These are phyloP conservation scores for Tenthredo notha DNA, from an alignment of 2,888 invertebrate species.

Conservation along the genomic window DNA sequence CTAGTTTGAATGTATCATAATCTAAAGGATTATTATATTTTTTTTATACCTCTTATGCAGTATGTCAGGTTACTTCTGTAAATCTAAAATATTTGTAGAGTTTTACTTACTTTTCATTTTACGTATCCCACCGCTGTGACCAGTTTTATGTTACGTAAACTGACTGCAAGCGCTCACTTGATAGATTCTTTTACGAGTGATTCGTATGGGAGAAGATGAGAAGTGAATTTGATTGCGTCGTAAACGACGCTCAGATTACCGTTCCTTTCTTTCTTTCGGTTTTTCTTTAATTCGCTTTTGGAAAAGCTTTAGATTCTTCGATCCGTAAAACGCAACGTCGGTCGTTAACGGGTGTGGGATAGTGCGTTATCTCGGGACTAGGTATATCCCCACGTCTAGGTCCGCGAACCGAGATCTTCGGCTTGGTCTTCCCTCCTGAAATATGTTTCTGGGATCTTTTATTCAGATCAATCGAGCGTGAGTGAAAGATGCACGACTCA, in stretches of 20 bases:
- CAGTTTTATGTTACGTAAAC: conserved; percentile 19
- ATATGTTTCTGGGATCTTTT: conserved; percentile 51
- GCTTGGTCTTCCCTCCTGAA: conserved; percentile 28
- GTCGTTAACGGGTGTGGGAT: not conserved
- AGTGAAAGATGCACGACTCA: conserved; percentile 54
- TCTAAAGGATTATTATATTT: not conserved
- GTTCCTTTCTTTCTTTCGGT: not conserved
- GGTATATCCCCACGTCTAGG: not conserved
- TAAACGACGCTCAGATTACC: not conserved
- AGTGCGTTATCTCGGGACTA: conserved; percentile 31
- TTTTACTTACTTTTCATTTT: not conserved
- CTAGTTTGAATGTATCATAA: not conserved
- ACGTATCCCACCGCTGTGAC: conserved; percentile 23
- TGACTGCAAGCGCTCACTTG: not conserved
- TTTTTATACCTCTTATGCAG: not conserved
- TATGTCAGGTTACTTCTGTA: not conserved
- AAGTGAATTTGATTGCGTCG: conserved; percentile 1
- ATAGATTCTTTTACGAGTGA: not conserved
- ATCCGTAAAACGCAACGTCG: conserved; percentile 5
- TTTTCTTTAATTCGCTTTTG: not conserved
- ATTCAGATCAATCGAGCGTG: conserved; percentile 54
- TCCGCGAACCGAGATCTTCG: not conserved
- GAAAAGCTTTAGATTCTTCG: not conserved
- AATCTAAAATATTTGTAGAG: not conserved
- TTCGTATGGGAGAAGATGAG: not conserved